Percentiles rank a stretch among this genome's conserved stretches.
These are phyloP conservation scores for Pammene fasciana DNA, from an alignment of 2,888 invertebrate species.

Conservation along the genomic window DNA sequence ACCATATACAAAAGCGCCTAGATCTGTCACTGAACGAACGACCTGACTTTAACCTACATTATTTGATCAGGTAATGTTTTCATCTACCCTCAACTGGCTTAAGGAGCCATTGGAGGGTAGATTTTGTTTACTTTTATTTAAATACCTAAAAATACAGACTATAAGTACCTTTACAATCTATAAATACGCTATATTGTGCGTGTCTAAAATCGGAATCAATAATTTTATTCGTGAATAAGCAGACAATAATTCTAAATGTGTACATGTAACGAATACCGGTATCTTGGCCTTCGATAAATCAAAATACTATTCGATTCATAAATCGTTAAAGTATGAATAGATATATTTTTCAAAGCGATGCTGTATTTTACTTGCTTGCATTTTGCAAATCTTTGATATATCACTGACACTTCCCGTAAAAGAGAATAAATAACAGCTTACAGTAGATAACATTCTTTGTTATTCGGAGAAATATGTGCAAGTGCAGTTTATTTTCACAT, in stretches of 20 bases:
- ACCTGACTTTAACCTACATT: too few species aligned
- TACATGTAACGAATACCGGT: neutral
- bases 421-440: constrained; percentile 22
- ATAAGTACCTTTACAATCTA: too few species aligned
- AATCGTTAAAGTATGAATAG: constrained; percentile 1
- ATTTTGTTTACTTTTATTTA: too few species aligned
- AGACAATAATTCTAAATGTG: neutral
- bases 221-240: too few species aligned
- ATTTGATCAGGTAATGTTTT: too few species aligned
- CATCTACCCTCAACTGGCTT: too few species aligned
- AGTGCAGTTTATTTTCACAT: constrained; percentile 9
- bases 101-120: too few species aligned
- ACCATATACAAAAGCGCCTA: too few species aligned
- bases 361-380: constrained; percentile 13
- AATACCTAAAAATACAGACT: too few species aligned
- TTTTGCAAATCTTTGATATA: constrained; percentile 30
- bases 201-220: too few species aligned
- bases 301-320: neutral
- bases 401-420: constrained; percentile 26
- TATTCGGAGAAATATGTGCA: constrained; percentile 18
- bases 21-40: too few species aligned
- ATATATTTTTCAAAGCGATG: constrained; percentile 2
- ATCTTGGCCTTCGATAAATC: neutral
- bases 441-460: constrained; percentile 25
- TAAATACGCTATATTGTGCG: too few species aligned